These are phyloP conservation scores for Artemisiospiza belli DNA, from an alignment of 2,113 vertebrate genomes.

Conservation along the genomic window DNA sequence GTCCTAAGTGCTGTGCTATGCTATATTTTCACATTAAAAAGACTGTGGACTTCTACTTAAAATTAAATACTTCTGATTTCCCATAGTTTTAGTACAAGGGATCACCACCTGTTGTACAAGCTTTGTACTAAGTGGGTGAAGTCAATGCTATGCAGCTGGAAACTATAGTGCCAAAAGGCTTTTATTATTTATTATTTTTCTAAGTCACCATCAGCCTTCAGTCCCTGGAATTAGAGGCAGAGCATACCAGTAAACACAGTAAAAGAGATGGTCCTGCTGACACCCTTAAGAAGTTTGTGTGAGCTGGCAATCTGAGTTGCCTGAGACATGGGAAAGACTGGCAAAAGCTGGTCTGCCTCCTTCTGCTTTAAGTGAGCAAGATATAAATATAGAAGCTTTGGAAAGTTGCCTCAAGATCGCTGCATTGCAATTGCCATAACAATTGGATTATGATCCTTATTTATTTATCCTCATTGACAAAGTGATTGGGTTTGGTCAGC, in stretches of 20 bases:
- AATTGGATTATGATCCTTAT: slow-evolving; percentile 51
- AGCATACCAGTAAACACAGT: background rate
- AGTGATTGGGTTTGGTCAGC: slow-evolving; percentile 16
- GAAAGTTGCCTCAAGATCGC: slow-evolving; percentile 3
- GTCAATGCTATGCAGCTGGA: background rate
- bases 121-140: background rate
- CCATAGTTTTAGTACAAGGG: background rate
- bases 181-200: background rate
- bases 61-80: background rate
- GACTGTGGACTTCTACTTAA: background rate
- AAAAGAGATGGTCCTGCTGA: background rate
- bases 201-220: background rate
- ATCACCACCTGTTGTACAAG: background rate
- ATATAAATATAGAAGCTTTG: slow-evolving; percentile 33
- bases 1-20: background rate
- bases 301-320: background rate
- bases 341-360: background rate
- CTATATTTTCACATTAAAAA: background rate
- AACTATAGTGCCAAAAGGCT: background rate
- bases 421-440: slow-evolving; percentile 27
- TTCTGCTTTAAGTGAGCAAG: background rate
- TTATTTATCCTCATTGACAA: slow-evolving; percentile 38
- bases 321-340: background rate
- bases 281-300: background rate
- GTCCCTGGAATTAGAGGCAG: background rate